Conservation (phyloP, 2,113 vertebrate genomes). For the Bos javanicus region DNA sequence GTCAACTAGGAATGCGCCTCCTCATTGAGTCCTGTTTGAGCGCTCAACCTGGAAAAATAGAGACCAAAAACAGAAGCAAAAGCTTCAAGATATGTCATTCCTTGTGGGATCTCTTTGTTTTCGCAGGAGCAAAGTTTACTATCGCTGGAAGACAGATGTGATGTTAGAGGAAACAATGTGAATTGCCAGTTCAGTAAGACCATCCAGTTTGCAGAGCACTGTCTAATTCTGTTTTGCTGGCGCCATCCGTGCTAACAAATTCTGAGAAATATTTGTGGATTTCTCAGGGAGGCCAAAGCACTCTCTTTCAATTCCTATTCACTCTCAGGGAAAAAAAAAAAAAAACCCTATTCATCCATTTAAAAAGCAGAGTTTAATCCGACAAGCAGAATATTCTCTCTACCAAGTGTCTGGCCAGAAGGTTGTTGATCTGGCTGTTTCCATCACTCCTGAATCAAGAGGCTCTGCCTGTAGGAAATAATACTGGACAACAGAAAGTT, state of each 20-base stretch:
- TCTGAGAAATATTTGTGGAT: constrained; percentile 68
- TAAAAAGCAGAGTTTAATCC: constrained; percentile 37
- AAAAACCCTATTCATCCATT: not conserved
- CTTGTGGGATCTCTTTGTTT: constrained; percentile 2
- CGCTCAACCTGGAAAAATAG: constrained; percentile 32
- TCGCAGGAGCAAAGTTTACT: not conserved
- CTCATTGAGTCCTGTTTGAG: not conserved
- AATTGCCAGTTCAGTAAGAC: constrained; percentile 18
- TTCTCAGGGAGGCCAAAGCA: constrained; percentile 48
- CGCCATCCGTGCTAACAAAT: constrained; percentile 26
- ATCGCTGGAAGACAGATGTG: not conserved
- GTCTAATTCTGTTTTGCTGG: constrained; percentile 1
- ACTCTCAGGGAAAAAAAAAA: not conserved
- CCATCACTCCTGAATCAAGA: not conserved
- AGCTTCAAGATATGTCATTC: not conserved
- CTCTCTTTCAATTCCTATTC: constrained; percentile 34
- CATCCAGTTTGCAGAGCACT: not conserved
- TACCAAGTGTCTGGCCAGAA: constrained; percentile 29
- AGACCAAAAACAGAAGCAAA: not conserved
- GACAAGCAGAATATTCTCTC: constrained; percentile 29
- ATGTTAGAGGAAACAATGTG: constrained; percentile 21
- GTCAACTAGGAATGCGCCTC: constrained; percentile 40
- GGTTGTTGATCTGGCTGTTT: constrained; percentile 37
- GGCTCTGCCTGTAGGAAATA: constrained; percentile 38
- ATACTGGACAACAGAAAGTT: constrained; percentile 33